A percentile compares a stretch with the other conserved stretches of the same genome.
phyloP scores from a whole-genome alignment of 2,797 vertebrate species.

The Clamator glandarius region DNA sequence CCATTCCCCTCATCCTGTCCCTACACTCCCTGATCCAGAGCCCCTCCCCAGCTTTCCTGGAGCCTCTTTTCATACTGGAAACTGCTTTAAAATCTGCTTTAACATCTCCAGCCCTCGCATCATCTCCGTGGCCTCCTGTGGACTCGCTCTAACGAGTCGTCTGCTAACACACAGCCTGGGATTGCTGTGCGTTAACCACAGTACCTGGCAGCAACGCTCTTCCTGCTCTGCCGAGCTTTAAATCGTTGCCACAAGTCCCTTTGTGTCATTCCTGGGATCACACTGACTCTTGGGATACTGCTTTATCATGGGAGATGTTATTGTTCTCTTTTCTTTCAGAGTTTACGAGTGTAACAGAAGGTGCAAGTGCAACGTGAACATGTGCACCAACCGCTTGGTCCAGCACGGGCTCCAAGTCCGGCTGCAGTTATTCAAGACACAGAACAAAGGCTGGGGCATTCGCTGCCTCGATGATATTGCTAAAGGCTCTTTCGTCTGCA shows the following conservation, averaged over 20 bases:
- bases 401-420: constrained; percentile 96
- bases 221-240: background rate
- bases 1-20: too few species aligned
- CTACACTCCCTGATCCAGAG: too few species aligned
- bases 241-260: rapidly evolving
- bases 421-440: constrained; percentile 97
- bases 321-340: constrained; percentile 63
- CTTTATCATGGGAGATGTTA: background rate
- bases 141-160: too few species aligned
- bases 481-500: constrained; percentile 97
- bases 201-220: rapidly evolving
- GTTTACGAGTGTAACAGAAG: constrained; percentile 97
- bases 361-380: constrained; percentile 88
- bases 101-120: too few species aligned
- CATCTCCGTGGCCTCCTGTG: too few species aligned
- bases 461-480: constrained; percentile 97
- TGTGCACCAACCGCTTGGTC: constrained; percentile 95
- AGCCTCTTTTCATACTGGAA: too few species aligned
- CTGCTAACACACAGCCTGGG: rapidly evolving
- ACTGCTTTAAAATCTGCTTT: too few species aligned
- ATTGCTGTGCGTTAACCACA: rapidly evolving
- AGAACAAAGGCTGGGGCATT: constrained; percentile 99
- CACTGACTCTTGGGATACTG: rapidly evolving
- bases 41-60: too few species aligned
- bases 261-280: rapidly evolving